These are phyloP conservation scores for Dufourea novaeangliae DNA, from an alignment of 1,140 invertebrate genomes.

Conservation along the genomic window DNA sequence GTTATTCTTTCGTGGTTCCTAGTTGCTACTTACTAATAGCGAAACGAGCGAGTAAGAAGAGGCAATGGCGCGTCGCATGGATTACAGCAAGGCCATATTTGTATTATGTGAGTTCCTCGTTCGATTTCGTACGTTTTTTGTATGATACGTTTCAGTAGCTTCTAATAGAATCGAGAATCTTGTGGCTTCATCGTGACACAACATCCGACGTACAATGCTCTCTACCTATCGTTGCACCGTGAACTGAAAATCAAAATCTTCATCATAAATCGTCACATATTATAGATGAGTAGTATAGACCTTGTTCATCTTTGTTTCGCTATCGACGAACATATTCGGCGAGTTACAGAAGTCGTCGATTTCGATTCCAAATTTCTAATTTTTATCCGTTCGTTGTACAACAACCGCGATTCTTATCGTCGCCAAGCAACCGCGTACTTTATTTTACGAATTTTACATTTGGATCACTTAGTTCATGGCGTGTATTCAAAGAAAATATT, in stretches of 20 bases:
- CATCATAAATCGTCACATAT: too few species aligned
- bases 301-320: too few species aligned
- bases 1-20: neutral
- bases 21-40: neutral
- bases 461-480: neutral
- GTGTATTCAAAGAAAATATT: neutral
- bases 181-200: neutral
- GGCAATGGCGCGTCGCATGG: slow-evolving; percentile 48
- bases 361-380: neutral
- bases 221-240: too few species aligned
- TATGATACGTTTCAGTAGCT: neutral
- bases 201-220: too few species aligned
- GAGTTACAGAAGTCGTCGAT: too few species aligned
- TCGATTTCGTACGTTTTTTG: neutral
- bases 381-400: neutral
- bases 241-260: too few species aligned
- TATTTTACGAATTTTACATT: neutral
- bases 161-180: too few species aligned
- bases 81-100: slow-evolving; percentile 47
- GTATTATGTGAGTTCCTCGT: slow-evolving; percentile 60
- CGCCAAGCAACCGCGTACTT: neutral
- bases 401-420: neutral
- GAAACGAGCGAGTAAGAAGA: neutral
- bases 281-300: too few species aligned
- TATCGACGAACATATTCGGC: too few species aligned